Evolutionary conservation across 1,140 invertebrate genomes (phyloP).

Genomic region (Cryptotermes secundus): DNA sequence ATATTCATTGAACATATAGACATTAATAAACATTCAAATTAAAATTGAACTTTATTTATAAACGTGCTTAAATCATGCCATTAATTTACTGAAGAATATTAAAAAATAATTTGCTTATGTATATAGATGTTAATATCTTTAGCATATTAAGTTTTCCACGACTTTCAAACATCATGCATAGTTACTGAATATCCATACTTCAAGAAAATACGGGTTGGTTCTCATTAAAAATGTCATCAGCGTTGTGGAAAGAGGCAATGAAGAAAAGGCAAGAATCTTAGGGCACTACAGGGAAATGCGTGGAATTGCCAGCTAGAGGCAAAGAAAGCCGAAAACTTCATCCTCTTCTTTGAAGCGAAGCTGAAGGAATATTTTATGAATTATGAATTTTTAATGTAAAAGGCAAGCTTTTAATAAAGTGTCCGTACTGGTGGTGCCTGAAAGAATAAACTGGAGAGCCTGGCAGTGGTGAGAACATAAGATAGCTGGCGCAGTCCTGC

Average conservation of each 20-base stretch:
- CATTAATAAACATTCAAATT: too few relatives aligned
- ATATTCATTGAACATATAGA: too few relatives aligned
- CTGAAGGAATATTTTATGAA: conserved; percentile 12
- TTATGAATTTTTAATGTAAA: neutral
- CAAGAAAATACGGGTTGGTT: neutral
- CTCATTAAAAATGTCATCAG: conserved; percentile 13
- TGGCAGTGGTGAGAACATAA: neutral
- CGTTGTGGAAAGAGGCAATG: neutral
- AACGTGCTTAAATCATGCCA: too few relatives aligned
- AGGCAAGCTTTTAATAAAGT: neutral
- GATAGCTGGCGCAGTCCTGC: neutral
- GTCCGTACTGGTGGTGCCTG: neutral
- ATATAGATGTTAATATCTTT: neutral
- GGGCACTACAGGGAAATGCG: neutral
- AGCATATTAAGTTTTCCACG: neutral
- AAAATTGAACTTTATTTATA: too few relatives aligned
- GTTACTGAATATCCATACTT: neutral
- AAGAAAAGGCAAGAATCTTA: neutral
- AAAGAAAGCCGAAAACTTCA: conserved; percentile 13
- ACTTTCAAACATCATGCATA: neutral
- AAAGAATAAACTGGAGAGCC: neutral
- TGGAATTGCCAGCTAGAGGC: neutral
- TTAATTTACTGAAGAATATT: neutral
- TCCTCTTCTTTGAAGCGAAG: neutral
- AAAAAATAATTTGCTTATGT: neutral